Conservation (phyloP, 2,888 invertebrate genomes). For the Tuta absoluta region DNA sequence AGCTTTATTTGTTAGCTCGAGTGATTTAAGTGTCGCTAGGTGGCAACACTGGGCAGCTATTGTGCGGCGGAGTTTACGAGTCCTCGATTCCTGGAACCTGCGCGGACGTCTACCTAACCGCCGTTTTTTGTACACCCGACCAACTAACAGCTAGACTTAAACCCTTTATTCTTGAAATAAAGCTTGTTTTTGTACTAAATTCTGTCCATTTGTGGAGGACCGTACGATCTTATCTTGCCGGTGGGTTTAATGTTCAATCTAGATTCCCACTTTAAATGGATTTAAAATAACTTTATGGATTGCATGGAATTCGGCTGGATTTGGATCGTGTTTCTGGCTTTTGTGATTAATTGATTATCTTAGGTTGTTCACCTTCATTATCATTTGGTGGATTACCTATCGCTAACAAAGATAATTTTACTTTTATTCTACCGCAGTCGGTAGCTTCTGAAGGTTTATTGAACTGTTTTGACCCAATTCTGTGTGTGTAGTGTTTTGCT, state of each 20-base stretch:
- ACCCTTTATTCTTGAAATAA: background rate
- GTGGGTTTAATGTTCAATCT: slow-evolving; percentile 4
- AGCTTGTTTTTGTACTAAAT: background rate
- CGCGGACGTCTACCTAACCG: slow-evolving; percentile 51
- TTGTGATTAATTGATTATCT: background rate
- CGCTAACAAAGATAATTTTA: background rate
- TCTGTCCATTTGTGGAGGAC: background rate
- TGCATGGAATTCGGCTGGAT: background rate
- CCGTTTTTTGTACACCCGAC: slow-evolving; percentile 26
- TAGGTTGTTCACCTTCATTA: slow-evolving; percentile 1
- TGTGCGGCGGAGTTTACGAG: slow-evolving; percentile 62
- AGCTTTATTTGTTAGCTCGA: background rate
- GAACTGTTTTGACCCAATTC: background rate
- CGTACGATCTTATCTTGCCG: slow-evolving; percentile 8
- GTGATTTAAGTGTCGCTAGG: too few species aligned
- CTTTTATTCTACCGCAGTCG: background rate
- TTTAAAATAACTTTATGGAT: slow-evolving; percentile 1
- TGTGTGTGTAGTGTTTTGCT: background rate
- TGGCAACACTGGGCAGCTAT: background rate
- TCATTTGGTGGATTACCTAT: background rate
- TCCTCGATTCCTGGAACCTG: slow-evolving; percentile 58
- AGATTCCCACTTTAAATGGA: slow-evolving; percentile 1
- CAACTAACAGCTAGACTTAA: background rate
- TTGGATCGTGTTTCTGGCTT: background rate
- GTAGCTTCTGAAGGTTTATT: background rate